Base-by-base conservation (phyloP, 2,888 invertebrate genomes). In the Spatulosminthurus flaviceps region DNA sequence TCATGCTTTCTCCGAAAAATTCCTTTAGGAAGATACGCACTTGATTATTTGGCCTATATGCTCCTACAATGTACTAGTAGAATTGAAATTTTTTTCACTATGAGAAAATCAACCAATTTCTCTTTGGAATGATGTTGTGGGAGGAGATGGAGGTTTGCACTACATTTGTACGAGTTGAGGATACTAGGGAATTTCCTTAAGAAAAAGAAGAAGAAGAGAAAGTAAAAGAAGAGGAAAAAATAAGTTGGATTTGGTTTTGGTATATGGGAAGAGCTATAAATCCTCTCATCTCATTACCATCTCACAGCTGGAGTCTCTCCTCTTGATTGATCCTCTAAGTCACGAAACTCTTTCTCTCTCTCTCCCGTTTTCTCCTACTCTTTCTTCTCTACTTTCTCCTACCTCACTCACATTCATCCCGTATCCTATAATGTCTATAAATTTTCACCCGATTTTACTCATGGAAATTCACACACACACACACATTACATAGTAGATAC, bases 241-340 rank as follows among this genome's bases (percentile, higher is more conserved):
- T 51, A 69, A 29, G 67, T 51, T 51, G 51, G 51, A 51, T 74
- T 74, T 74, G 21, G 74, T 29, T 73, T 74, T 74, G 74, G 21
- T 61, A 34, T 61, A 64, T 24, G 41, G 26, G 74, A 34, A 74
- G 66, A 77, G 82, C 82, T 79, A 82, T 82, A 82, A 82, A 82
- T 82, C 79, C 81, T 82, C 80, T 79, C 82, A 80, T 81, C 82
- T 82, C 82, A 82, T 82, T 82, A 82, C 81, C 82, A 82, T 82
- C 80, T 80, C 82, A 79, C 82, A 82, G 82, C 81, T 82, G 82
- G 82, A 81, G 80, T 78, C 78, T 79, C 81, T 81, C 82, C 80
- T 75, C 82, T 81, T 82, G 82, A 82, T 82, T 82, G 82, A 82
- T 82, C 82, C 82, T 80, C 78, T 78, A 80, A 82, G 82, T 82